These are phyloP conservation scores for Trissolcus brochymenae DNA, from an alignment of 2,888 invertebrate genomes.

Conservation along the genomic window DNA sequence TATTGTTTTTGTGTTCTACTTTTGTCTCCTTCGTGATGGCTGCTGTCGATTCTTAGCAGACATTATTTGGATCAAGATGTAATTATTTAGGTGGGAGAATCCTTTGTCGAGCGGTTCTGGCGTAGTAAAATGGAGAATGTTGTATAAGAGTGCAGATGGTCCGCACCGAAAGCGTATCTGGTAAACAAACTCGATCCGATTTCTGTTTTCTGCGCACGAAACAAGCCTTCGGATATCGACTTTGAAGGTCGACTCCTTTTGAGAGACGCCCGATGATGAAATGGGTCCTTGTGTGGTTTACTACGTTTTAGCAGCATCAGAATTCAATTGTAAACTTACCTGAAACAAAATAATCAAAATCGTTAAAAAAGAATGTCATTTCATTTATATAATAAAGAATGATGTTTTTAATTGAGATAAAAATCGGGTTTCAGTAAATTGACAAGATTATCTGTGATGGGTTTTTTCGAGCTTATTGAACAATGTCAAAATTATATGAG, in stretches of 20 bases:
- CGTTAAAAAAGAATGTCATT: neutral
- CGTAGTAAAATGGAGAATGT: conserved; percentile 2
- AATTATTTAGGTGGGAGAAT: neutral
- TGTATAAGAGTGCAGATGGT: conserved; percentile 18
- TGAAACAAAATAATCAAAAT: conserved; percentile 28
- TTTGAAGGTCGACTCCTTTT: conserved; percentile 31
- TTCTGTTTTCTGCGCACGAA: conserved; percentile 25
- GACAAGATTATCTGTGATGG: conserved; percentile 2
- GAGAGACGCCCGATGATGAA: conserved; percentile 13
- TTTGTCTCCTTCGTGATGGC: too few species aligned
- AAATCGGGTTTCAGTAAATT: neutral
- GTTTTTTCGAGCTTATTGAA: too few species aligned
- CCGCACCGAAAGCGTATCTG: conserved; percentile 23
- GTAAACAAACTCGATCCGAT: conserved; percentile 35
- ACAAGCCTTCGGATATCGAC: conserved; percentile 28
- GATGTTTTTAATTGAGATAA: too few species aligned
- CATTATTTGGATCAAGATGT: too few species aligned
- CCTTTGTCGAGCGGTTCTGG: neutral
- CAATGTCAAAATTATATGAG: too few species aligned
- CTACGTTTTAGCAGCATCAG: conserved; percentile 2
- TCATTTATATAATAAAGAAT: neutral
- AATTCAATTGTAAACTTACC: conserved; percentile 23
- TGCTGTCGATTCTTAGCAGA: too few species aligned
- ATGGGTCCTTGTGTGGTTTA: conserved; percentile 17
- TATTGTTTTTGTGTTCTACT: too few species aligned